Conservation (phyloP, 2,113 vertebrate species). For the Ranitomeya imitator region DNA sequence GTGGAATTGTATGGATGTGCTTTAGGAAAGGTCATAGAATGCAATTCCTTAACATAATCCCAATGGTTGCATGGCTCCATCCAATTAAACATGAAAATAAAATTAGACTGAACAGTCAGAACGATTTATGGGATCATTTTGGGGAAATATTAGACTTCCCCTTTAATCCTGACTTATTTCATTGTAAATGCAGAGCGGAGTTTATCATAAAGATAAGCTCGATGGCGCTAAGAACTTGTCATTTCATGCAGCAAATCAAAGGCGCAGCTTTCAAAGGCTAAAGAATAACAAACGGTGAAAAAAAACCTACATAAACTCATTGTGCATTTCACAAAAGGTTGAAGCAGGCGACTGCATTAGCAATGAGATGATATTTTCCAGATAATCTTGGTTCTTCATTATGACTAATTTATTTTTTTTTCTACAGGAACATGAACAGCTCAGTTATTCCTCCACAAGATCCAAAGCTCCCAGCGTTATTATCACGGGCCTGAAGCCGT, state of each 20-base stretch:
- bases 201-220: slow-evolving; percentile 35
- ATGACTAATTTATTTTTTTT: slow-evolving; percentile 58
- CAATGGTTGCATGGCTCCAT: too few species aligned
- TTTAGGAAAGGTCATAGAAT: too few species aligned
- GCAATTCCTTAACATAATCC: too few species aligned
- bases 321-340: slow-evolving; percentile 46
- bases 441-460: slow-evolving; percentile 93
- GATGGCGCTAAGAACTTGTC: slow-evolving; percentile 21
- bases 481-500: slow-evolving; percentile 89
- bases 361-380: slow-evolving; percentile 2
- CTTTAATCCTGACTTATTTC: slow-evolving; percentile 19
- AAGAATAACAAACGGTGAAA: slow-evolving; percentile 3
- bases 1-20: too few species aligned
- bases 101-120: too few species aligned
- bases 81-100: too few species aligned
- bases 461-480: slow-evolving; percentile 93
- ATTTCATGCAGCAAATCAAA: slow-evolving; percentile 52
- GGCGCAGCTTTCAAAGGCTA: slow-evolving; percentile 25
- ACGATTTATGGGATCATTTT: neutral
- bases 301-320: slow-evolving; percentile 29
- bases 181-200: slow-evolving; percentile 7
- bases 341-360: slow-evolving; percentile 4
- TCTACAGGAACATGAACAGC: slow-evolving; percentile 88
- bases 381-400: slow-evolving; percentile 5
- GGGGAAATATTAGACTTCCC: neutral